Percentiles rank a stretch among this genome's conserved stretches.
Evolutionary conservation across 2,113 vertebrate species (phyloP).

Genomic region (Psilopogon haemacephalus): DNA sequence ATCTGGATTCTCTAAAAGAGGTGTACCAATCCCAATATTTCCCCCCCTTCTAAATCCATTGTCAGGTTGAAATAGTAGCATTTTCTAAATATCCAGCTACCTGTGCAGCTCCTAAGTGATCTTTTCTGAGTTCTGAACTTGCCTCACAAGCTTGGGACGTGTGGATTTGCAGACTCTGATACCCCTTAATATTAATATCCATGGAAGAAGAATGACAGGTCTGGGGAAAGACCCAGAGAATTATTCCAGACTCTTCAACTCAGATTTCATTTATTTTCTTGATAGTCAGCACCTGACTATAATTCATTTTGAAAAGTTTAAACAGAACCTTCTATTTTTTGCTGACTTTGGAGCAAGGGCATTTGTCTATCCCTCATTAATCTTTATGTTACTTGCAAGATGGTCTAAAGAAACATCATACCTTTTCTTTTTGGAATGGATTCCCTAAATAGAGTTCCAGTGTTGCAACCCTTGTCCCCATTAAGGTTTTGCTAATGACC

Average conservation of each 20-base stretch:
- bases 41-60: not conserved
- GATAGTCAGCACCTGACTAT: constrained; percentile 57
- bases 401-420: constrained; percentile 45
- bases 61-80: not conserved
- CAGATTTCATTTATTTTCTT: constrained; percentile 55
- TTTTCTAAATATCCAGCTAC: not conserved
- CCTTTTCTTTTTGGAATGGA: constrained; percentile 13
- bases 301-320: constrained; percentile 66
- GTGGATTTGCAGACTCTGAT: not conserved
- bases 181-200: not conserved
- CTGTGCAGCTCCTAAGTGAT: not conserved
- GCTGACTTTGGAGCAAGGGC: constrained; percentile 67
- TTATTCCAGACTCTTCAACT: constrained; percentile 40
- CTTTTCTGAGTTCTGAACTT: not conserved
- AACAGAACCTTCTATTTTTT: constrained; percentile 62
- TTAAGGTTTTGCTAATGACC: constrained; percentile 29
- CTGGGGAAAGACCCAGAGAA: constrained; percentile 50
- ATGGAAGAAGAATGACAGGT: constrained; percentile 36
- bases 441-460: not conserved
- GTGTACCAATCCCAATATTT: not conserved
- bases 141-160: not conserved
- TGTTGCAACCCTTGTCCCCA: not conserved
- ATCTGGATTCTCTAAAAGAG: not conserved
- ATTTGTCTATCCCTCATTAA: constrained; percentile 59
- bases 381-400: constrained; percentile 50